Conservation (phyloP, 2,888 invertebrate species). For the Malthinus flaveolus region DNA sequence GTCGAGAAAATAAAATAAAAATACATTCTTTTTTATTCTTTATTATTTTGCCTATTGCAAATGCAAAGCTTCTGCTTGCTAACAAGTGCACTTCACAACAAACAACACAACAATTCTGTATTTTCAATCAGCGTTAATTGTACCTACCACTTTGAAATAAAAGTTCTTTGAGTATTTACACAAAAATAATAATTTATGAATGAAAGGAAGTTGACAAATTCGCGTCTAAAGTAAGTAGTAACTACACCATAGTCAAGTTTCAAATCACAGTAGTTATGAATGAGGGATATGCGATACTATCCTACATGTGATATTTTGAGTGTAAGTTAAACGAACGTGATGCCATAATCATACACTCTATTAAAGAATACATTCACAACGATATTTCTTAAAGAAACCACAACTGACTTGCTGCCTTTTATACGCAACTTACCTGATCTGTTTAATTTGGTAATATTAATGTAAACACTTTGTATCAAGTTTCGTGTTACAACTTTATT, state of each 20-base stretch:
- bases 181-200: constrained; percentile 31
- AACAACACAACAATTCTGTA: no score
- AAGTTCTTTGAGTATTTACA: no score
- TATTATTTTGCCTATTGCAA: no score
- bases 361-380: constrained; percentile 15
- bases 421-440: constrained; percentile 13
- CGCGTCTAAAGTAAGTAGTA: constrained; percentile 17
- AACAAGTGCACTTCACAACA: no score
- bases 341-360: constrained; percentile 21
- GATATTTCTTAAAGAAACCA: constrained; percentile 8
- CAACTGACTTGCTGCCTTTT: constrained; percentile 5
- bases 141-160: no score
- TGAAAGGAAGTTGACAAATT: constrained; percentile 34
- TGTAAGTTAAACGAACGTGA: constrained; percentile 32
- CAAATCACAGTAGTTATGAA: constrained; percentile 35
- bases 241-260: constrained; percentile 30
- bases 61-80: no score
- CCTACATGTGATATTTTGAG: constrained; percentile 33
- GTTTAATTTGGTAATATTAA: constrained; percentile 5
- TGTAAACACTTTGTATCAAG: constrained; percentile 4
- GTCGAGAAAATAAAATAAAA: no score
- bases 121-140: no score
- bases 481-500: neutral
- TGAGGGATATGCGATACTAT: constrained; percentile 33
- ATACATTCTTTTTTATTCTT: no score